Evolutionary conservation across 2,888 invertebrate species (phyloP).

Genomic region (Eurois occulta): DNA sequence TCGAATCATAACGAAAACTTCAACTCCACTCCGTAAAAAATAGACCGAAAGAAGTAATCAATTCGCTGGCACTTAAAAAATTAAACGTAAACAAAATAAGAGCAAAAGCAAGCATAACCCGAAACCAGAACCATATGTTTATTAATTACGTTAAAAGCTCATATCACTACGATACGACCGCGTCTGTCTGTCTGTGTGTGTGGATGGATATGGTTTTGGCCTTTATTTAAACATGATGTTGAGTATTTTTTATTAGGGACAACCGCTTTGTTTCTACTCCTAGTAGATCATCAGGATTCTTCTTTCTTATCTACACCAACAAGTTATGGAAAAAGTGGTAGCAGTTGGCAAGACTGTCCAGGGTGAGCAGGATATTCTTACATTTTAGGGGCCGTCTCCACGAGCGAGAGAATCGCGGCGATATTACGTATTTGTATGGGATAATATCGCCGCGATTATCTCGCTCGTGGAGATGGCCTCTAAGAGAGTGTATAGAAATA

Average conservation of each 20-base stretch:
- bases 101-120: conserved; percentile 49
- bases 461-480: too few species aligned
- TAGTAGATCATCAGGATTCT: background rate
- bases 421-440: too few species aligned
- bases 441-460: too few species aligned
- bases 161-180: conserved; percentile 19
- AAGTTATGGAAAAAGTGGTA: too few species aligned
- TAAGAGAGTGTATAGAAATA: too few species aligned
- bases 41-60: conserved; percentile 30
- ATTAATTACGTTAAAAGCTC: conserved; percentile 60
- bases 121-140: conserved; percentile 51
- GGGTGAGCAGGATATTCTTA: background rate
- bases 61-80: conserved; percentile 39
- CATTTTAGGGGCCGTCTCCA: too few species aligned
- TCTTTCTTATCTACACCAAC: background rate
- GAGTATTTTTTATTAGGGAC: background rate
- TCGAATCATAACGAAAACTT: background rate
- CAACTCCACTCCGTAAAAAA: background rate
- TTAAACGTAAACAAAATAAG: conserved; percentile 40
- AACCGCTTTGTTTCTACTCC: background rate
- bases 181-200: conserved; percentile 18
- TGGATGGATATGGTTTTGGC: background rate
- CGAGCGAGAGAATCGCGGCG: too few species aligned
- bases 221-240: background rate
- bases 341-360: background rate